phyloP scores from a whole-genome alignment of 1,140 invertebrate species.

The Drosophila ironensis region DNA sequence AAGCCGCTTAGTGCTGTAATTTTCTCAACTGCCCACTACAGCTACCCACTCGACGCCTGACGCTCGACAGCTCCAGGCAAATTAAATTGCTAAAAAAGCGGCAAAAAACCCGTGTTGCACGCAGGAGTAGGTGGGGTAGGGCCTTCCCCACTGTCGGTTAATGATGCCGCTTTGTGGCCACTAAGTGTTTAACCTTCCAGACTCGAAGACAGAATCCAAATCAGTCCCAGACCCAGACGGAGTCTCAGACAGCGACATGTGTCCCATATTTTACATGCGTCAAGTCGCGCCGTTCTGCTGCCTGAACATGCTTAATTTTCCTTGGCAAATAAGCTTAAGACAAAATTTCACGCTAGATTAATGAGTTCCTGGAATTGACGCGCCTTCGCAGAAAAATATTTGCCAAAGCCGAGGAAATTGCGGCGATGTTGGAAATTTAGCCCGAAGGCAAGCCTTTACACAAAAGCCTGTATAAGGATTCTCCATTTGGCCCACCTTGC shows the following conservation, averaged over 20 bases:
- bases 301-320: slow-evolving; percentile 56
- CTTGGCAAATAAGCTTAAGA: slow-evolving; percentile 65
- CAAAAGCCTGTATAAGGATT: background rate
- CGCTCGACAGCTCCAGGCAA: slow-evolving; percentile 43
- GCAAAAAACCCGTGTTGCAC: slow-evolving; percentile 6
- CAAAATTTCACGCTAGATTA: slow-evolving; percentile 64
- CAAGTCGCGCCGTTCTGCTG: slow-evolving; percentile 49
- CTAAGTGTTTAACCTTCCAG: slow-evolving; percentile 68
- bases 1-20: slow-evolving; percentile 56
- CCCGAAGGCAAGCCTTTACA: background rate
- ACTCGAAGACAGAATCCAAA: slow-evolving; percentile 26
- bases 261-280: slow-evolving; percentile 58
- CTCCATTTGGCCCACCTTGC: background rate
- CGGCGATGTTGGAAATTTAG: background rate
- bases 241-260: slow-evolving; percentile 30
- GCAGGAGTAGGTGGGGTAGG: background rate
- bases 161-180: slow-evolving; percentile 74
- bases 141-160: slow-evolving; percentile 40
- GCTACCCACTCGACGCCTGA: background rate
- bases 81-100: slow-evolving; percentile 68
- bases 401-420: slow-evolving; percentile 18
- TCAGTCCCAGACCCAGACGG: slow-evolving; percentile 16
- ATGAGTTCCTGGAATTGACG: slow-evolving; percentile 53
- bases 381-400: slow-evolving; percentile 32
- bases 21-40: slow-evolving; percentile 46